phyloP scores from a whole-genome alignment of 2,888 invertebrate species.

The Melanophora roralis region DNA sequence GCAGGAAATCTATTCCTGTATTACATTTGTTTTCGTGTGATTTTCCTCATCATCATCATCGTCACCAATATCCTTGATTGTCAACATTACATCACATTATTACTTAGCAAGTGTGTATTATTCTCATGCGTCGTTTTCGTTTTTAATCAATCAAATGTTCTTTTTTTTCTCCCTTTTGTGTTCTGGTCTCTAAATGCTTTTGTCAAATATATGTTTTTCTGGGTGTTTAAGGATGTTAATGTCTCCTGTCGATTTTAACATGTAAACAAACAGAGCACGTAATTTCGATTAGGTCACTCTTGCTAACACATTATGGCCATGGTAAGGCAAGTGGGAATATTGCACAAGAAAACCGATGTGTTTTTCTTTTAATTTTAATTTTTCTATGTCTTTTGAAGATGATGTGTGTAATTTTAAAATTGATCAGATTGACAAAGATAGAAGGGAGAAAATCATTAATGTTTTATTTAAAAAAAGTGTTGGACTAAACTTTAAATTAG shows the following conservation, averaged over 20 bases:
- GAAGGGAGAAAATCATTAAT: not conserved
- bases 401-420: slow-evolving; percentile 57
- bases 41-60: slow-evolving; percentile 11
- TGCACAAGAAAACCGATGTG: slow-evolving; percentile 15
- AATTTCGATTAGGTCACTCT: slow-evolving; percentile 70
- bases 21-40: slow-evolving; percentile 34
- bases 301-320: slow-evolving; percentile 6
- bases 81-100: slow-evolving; percentile 16
- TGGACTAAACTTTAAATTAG: not conserved
- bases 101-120: slow-evolving; percentile 40
- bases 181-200: slow-evolving; percentile 8
- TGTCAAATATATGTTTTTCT: not conserved
- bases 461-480: slow-evolving; percentile 3
- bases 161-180: slow-evolving; percentile 9
- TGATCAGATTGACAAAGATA: slow-evolving; percentile 23
- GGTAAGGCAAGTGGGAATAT: slow-evolving; percentile 48
- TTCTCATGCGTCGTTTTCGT: slow-evolving; percentile 66
- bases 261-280: slow-evolving; percentile 68
- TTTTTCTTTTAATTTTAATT: slow-evolving; percentile 8
- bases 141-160: slow-evolving; percentile 67
- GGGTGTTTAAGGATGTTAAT: slow-evolving; percentile 42
- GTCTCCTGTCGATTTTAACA: slow-evolving; percentile 64
- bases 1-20: slow-evolving; percentile 38
- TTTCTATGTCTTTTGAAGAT: slow-evolving; percentile 26
- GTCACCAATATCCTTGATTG: slow-evolving; percentile 15